These are phyloP conservation scores for Caenorhabditis sp. DNA, from an alignment of 2,888 invertebrate genomes.

Conservation along the genomic window DNA sequence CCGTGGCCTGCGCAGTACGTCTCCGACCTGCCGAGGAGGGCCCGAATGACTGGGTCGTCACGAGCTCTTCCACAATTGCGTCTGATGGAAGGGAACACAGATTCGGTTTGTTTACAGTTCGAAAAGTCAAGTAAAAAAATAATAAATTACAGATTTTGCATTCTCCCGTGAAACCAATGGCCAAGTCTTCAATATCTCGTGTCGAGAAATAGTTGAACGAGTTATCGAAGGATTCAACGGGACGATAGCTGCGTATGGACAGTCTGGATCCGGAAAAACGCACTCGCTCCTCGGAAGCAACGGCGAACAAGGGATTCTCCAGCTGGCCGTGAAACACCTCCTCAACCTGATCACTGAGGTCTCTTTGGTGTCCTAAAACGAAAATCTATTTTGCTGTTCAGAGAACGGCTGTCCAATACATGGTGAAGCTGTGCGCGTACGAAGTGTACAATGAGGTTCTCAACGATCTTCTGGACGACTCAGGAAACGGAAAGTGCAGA, in stretches of 20 bases:
- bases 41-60: too few species aligned
- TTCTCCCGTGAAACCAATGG: too few species aligned
- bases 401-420: slow-evolving; percentile 6
- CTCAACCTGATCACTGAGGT: slow-evolving; percentile 6
- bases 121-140: too few species aligned
- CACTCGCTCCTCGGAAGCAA: slow-evolving; percentile 8
- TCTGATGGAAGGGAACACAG: too few species aligned
- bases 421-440: slow-evolving; percentile 14
- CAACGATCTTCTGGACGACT: not conserved
- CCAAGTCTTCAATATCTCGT: slow-evolving; percentile 7
- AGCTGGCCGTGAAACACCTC: not conserved
- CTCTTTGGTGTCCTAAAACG: not conserved
- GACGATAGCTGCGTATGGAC: slow-evolving; percentile 24
- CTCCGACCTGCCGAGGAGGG: too few species aligned
- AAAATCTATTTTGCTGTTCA: too few species aligned
- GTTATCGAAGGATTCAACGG: slow-evolving; percentile 20
- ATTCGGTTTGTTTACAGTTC: too few species aligned
- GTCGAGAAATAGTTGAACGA: slow-evolving; percentile 1
- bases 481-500: not conserved
- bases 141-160: too few species aligned
- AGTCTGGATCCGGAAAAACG: slow-evolving; percentile 28
- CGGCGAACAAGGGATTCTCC: not conserved
- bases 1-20: too few species aligned
- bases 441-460: slow-evolving; percentile 27
- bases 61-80: too few species aligned